phyloP scores from a whole-genome alignment of 2,113 vertebrate species.

The Chaetodon trifascialis region DNA sequence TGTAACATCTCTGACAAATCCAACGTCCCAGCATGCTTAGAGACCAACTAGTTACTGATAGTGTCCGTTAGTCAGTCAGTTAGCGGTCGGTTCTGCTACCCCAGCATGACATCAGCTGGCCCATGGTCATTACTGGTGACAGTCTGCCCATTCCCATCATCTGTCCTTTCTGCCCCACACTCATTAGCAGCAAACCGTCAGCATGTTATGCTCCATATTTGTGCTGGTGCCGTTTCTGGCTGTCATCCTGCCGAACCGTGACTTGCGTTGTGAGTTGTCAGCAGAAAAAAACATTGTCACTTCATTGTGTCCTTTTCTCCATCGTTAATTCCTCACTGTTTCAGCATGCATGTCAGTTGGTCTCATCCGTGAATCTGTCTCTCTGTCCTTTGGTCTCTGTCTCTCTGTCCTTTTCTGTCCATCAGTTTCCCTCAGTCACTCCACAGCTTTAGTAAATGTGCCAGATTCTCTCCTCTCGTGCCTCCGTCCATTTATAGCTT shows the following conservation, averaged over 20 bases:
- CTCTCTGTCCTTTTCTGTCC: constrained; percentile 13
- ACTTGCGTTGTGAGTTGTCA: constrained; percentile 41
- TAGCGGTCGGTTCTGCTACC: constrained; percentile 27
- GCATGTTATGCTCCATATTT: constrained; percentile 38
- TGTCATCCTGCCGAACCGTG: constrained; percentile 21
- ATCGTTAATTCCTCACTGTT: neutral
- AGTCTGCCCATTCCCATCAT: constrained; percentile 38
- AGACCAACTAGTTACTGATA: constrained; percentile 14
- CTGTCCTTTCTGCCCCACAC: constrained; percentile 49
- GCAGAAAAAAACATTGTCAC: neutral
- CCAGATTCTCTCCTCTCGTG: constrained; percentile 4
- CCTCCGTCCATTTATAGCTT: constrained; percentile 36
- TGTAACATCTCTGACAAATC: constrained; percentile 18
- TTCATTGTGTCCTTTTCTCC: constrained; percentile 29
- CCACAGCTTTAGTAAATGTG: constrained; percentile 34
- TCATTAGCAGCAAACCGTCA: constrained; percentile 49
- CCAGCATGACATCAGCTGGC: constrained; percentile 62
- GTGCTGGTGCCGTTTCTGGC: constrained; percentile 38
- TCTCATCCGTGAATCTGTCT: constrained; percentile 17
- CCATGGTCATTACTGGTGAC: constrained; percentile 21
- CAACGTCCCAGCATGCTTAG: constrained; percentile 42
- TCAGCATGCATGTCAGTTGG: neutral
- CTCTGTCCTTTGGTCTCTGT: neutral
- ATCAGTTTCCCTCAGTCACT: constrained; percentile 36
- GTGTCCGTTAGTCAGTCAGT: constrained; percentile 17